These are phyloP conservation scores for Synanthedon myopaeformis DNA, from an alignment of 2,888 invertebrate species.

Conservation along the genomic window DNA sequence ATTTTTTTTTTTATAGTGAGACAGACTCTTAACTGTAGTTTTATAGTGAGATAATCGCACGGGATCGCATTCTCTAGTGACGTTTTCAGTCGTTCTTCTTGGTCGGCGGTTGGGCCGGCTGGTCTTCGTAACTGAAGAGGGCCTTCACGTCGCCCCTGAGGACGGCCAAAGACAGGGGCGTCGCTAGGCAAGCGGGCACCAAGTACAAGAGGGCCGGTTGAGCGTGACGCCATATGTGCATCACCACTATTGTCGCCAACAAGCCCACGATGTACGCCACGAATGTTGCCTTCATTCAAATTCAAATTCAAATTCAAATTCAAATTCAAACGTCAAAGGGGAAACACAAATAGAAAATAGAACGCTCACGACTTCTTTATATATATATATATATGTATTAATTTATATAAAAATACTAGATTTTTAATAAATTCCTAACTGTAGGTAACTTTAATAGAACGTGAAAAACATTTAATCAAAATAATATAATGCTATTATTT, in stretches of 20 bases:
- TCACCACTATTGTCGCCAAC: slow-evolving; percentile 93
- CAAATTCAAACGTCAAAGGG: no score
- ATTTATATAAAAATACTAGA: no score
- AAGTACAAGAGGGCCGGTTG: slow-evolving; percentile 97
- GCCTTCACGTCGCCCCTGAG: slow-evolving; percentile 90
- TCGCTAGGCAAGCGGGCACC: slow-evolving; percentile 95
- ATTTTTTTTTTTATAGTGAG: no score
- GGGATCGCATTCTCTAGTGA: no score
- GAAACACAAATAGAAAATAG: no score
- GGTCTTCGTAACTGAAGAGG: slow-evolving; percentile 75
- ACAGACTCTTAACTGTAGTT: neutral
- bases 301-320: no score
- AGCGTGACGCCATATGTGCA: slow-evolving; percentile 98
- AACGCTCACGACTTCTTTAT: no score
- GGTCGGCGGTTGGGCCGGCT: slow-evolving; percentile 32
- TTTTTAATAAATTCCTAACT: no score
- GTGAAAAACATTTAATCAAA: no score
- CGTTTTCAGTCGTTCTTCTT: slow-evolving; percentile 15
- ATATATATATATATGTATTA: no score
- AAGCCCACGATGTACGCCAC: slow-evolving; percentile 94
- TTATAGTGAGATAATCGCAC: neutral
- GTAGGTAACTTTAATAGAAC: no score
- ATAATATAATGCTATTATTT: no score
- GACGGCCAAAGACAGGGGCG: slow-evolving; percentile 89
- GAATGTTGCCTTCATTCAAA: slow-evolving; percentile 78